Evolutionary conservation across 2,888 invertebrate species (phyloP).

Genomic region (Deilephila porcellus): DNA sequence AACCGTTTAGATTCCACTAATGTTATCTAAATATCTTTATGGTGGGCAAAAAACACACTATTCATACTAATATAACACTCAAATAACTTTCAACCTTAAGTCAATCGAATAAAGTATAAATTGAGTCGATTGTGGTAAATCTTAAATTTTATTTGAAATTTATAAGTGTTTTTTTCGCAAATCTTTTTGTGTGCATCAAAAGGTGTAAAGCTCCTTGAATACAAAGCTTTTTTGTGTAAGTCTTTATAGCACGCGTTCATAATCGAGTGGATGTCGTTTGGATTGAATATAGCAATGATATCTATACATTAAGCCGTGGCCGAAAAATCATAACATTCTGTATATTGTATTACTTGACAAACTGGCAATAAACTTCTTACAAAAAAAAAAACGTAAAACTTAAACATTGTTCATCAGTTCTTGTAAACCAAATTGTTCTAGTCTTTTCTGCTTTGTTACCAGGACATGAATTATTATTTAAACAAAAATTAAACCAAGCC

Average conservation of each 20-base stretch:
- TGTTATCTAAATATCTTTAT: slow-evolving; percentile 79
- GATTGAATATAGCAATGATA: slow-evolving; percentile 1
- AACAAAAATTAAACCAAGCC: not conserved
- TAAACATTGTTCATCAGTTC: no score
- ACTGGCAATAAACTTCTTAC: not conserved
- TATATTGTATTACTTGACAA: not conserved
- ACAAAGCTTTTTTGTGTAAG: slow-evolving; percentile 66
- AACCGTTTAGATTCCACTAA: slow-evolving; percentile 83
- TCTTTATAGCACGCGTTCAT: slow-evolving; percentile 74
- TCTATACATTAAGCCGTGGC: slow-evolving; percentile 6
- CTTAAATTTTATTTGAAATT: slow-evolving; percentile 55
- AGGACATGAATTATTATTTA: no score
- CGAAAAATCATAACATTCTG: not conserved
- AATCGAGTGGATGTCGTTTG: slow-evolving; percentile 44
- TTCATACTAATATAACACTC: slow-evolving; percentile 39
- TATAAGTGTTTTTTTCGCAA: slow-evolving; percentile 63
- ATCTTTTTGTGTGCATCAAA: slow-evolving; percentile 66
- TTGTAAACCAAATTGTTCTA: no score
- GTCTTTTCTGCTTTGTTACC: no score
- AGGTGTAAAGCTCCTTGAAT: slow-evolving; percentile 60
- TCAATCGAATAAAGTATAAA: not conserved
- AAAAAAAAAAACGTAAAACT: not conserved
- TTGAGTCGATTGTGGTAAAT: slow-evolving; percentile 15
- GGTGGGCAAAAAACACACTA: slow-evolving; percentile 56
- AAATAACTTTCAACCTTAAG: slow-evolving; percentile 25